Evolutionary conservation across 2,113 vertebrate species (phyloP), one percentile per base, ranked within the genome.

Genomic region (Protomyctophum bolini): DNA sequence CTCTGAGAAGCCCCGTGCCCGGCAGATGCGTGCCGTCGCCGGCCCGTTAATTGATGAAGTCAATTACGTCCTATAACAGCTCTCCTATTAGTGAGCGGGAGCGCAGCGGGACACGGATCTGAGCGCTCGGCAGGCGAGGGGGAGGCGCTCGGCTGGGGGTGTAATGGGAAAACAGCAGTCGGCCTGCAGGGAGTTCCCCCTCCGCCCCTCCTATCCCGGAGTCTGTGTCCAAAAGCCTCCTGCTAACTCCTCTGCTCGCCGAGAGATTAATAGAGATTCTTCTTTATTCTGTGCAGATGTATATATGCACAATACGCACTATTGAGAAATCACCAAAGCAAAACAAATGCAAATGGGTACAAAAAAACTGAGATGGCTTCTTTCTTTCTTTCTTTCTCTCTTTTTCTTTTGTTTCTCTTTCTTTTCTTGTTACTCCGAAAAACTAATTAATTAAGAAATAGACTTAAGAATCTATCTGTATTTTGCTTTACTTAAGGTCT

Each of bases 111-210:
- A 72, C 68, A 56, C 72, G 76, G 74, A 81, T 83, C 62, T 77
- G 63, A 72, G 63, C 66, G 72, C 48, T 41, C 28, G 51, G 47
- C 64, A 58, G 78, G 66, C 49, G 46, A 58, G 81, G 64, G 59
- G 75, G 68, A 76, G 76, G 73, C 68, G 59, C 79, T 72, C 83
- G 64, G 80, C 76, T 83, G 78, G 76, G 77, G 84, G 51, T 8
- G 52, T 85, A 87, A 88, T 88, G 80, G 77, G 76, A 86, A 88
- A 86, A 75, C 81, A 80, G 83, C 81, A 62, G 88, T 80, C 14
- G 57, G 60, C 59, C 74, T 52, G 29, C 57, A 48, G 56, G 49
- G 63, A 59, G 50, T 67, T 73, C 58, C 65, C 52, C 64, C 66
- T 14, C 69, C 14, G 29, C 48, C 33, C 33, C 33, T 41, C 3